Evolutionary conservation across 2,888 invertebrate genomes (phyloP).

Genomic region (Sycophila texana): DNA sequence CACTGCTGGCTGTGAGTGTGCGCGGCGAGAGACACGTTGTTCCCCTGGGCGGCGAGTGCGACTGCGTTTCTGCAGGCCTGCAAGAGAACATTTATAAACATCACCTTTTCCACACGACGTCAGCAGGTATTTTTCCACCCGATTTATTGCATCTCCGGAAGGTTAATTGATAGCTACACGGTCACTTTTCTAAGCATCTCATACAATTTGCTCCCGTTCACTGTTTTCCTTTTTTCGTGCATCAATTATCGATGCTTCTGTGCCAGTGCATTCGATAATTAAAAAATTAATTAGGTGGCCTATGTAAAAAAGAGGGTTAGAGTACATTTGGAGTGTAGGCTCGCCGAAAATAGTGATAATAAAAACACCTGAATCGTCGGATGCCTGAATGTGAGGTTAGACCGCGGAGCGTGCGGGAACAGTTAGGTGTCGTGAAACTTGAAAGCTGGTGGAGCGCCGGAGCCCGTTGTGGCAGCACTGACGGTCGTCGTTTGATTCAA

Average conservation of each 20-base stretch:
- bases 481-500: background rate
- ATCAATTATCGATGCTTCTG: background rate
- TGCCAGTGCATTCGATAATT: background rate
- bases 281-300: background rate
- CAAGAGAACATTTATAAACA: background rate
- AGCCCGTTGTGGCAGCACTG: slow-evolving; percentile 39
- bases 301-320: background rate
- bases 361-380: slow-evolving; percentile 27
- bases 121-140: slow-evolving; percentile 27
- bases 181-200: background rate
- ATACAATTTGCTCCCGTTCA: background rate
- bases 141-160: background rate
- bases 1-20: slow-evolving; percentile 1
- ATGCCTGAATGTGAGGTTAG: slow-evolving; percentile 48
- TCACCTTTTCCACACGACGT: background rate
- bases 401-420: slow-evolving; percentile 22
- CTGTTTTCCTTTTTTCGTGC: background rate
- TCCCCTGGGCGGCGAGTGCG: slow-evolving; percentile 22
- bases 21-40: slow-evolving; percentile 47
- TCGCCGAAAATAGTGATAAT: slow-evolving; percentile 15
- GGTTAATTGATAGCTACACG: background rate
- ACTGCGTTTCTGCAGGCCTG: background rate
- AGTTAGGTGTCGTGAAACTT: slow-evolving; percentile 23
- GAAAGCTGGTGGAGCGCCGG: background rate
- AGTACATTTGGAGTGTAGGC: background rate